Conservation (phyloP, 92 coral and sea anemone genomes). For the Heteractis magnifica region DNA sequence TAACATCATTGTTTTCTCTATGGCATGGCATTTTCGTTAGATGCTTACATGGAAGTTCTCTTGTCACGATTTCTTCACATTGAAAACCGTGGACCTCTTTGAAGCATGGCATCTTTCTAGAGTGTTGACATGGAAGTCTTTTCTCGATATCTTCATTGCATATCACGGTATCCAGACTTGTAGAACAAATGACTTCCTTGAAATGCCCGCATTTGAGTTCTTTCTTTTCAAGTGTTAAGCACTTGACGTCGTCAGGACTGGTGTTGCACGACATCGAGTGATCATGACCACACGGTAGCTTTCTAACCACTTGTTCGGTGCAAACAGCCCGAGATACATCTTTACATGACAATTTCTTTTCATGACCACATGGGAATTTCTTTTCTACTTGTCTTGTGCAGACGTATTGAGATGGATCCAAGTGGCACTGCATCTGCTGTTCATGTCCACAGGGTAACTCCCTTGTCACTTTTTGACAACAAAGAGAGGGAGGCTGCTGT, state of each 20-base stretch:
- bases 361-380: conserved; percentile 46
- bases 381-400: conserved; percentile 34
- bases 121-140: background rate
- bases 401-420: conserved; percentile 11
- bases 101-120: background rate
- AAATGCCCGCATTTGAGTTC: background rate
- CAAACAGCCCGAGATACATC: background rate
- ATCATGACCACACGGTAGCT: background rate
- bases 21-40: background rate
- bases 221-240: background rate
- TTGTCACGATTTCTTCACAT: background rate
- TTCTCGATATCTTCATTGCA: background rate
- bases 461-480: conserved; percentile 13
- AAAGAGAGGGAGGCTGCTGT: background rate
- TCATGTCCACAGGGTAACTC: conserved; percentile 56
- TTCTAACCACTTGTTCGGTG: background rate
- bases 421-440: conserved; percentile 25
- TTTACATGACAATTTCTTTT: conserved; percentile 15
- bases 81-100: background rate
- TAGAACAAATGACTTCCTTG: background rate
- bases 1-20: background rate
- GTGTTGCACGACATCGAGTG: background rate
- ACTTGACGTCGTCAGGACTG: background rate
- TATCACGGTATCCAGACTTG: background rate
- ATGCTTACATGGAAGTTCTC: background rate